These are phyloP conservation scores for Protonemura montana DNA, from an alignment of 2,888 invertebrate species.

Conservation along the genomic window DNA sequence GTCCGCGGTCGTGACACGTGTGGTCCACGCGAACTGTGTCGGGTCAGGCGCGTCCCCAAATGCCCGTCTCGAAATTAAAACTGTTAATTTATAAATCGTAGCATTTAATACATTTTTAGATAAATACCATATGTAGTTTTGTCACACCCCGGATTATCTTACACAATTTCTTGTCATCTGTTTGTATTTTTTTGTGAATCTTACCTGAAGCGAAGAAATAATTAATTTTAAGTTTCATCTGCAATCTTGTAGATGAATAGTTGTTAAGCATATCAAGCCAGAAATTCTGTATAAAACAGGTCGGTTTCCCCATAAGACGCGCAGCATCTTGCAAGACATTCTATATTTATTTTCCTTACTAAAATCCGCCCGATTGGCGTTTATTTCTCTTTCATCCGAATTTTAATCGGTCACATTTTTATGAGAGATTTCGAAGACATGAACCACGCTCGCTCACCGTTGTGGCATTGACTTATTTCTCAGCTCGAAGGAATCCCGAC, in stretches of 20 bases:
- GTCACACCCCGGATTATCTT: too few species aligned
- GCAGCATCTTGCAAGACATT: not conserved
- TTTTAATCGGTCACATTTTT: not conserved
- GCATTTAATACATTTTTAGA: too few species aligned
- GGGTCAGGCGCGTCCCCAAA: not conserved
- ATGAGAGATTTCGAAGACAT: not conserved
- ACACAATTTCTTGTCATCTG: too few species aligned
- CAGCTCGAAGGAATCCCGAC: not conserved
- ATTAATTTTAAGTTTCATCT: too few species aligned
- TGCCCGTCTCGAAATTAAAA: not conserved
- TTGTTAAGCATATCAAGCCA: too few species aligned
- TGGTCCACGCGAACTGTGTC: not conserved
- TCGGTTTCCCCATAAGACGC: not conserved
- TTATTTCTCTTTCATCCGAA: not conserved
- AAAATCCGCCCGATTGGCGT: not conserved
- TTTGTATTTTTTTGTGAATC: too few species aligned
- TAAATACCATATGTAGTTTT: too few species aligned
- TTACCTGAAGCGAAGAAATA: too few species aligned
- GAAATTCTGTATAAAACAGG: not conserved
- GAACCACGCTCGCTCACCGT: not conserved
- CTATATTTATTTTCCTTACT: not conserved
- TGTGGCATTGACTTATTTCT: not conserved
- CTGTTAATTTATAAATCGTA: too few species aligned
- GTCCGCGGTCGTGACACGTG: not conserved
- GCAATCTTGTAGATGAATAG: not conserved